Percentiles rank a stretch among this genome's conserved stretches.
These are phyloP conservation scores for Idaea aversata DNA, from an alignment of 2,888 invertebrate species.

Conservation along the genomic window DNA sequence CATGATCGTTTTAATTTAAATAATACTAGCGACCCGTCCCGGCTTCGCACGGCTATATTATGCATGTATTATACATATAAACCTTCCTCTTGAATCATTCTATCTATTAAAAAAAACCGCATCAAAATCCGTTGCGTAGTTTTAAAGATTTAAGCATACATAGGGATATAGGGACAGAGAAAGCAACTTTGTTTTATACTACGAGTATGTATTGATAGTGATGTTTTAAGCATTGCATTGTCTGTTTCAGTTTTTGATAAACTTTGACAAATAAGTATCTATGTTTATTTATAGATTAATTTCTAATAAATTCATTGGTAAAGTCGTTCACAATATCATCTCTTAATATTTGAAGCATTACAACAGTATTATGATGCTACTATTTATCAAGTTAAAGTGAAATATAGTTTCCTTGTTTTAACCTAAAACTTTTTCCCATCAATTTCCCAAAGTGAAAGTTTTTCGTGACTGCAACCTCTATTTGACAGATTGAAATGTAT, in stretches of 20 bases:
- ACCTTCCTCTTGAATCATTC: too few relatives aligned
- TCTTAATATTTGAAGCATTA: too few relatives aligned
- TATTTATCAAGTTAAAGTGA: not conserved
- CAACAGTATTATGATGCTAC: not conserved
- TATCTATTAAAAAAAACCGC: too few relatives aligned
- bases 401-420: not conserved
- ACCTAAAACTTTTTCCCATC: slow-evolving; percentile 3
- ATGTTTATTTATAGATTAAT: not conserved
- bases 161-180: too few relatives aligned
- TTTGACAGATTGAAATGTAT: slow-evolving; percentile 45
- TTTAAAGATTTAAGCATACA: too few relatives aligned
- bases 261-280: not conserved
- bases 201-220: too few relatives aligned
- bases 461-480: slow-evolving; percentile 30
- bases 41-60: too few relatives aligned
- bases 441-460: slow-evolving; percentile 15
- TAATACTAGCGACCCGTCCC: too few relatives aligned
- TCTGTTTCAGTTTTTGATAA: not conserved
- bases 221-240: not conserved
- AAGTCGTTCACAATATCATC: not conserved
- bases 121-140: too few relatives aligned
- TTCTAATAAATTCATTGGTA: not conserved
- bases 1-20: not conserved
- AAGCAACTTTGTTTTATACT: too few relatives aligned
- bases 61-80: too few relatives aligned